These are phyloP conservation scores for Anniella stebbinsi DNA, from an alignment of 2,797 vertebrate genomes.

Conservation along the genomic window DNA sequence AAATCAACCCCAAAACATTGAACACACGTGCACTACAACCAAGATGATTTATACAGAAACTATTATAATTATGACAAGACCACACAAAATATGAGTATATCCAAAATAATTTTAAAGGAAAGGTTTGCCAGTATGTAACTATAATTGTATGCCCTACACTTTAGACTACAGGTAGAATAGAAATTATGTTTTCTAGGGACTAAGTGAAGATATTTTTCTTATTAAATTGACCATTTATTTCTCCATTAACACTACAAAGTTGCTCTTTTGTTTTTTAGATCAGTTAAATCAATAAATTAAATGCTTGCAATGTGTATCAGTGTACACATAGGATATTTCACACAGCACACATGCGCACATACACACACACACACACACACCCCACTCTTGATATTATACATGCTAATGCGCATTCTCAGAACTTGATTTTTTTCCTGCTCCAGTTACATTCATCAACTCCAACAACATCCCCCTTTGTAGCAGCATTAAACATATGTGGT, in stretches of 20 bases:
- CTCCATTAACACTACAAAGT: constrained; percentile 50
- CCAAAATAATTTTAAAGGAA: constrained; percentile 10
- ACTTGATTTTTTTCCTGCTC: constrained; percentile 60
- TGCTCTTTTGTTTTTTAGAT: constrained; percentile 54
- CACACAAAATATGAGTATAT: constrained; percentile 66
- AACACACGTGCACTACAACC: constrained; percentile 59
- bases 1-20: constrained; percentile 65
- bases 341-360: neutral
- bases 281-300: constrained; percentile 73
- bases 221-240: constrained; percentile 59
- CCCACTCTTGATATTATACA: constrained; percentile 48
- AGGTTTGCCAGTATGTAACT: constrained; percentile 50
- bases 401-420: constrained; percentile 48
- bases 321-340: constrained; percentile 43
- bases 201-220: constrained; percentile 58
- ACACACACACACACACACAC: neutral
- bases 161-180: constrained; percentile 52
- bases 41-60: constrained; percentile 70
- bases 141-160: constrained; percentile 54
- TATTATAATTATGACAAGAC: constrained; percentile 69
- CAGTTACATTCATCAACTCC: constrained; percentile 73
- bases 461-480: constrained; percentile 54
- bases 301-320: constrained; percentile 66
- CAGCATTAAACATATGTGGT: constrained; percentile 63
- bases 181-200: constrained; percentile 50